Conservation (phyloP, 2,888 invertebrate genomes). For the Adineta ricciae region DNA sequence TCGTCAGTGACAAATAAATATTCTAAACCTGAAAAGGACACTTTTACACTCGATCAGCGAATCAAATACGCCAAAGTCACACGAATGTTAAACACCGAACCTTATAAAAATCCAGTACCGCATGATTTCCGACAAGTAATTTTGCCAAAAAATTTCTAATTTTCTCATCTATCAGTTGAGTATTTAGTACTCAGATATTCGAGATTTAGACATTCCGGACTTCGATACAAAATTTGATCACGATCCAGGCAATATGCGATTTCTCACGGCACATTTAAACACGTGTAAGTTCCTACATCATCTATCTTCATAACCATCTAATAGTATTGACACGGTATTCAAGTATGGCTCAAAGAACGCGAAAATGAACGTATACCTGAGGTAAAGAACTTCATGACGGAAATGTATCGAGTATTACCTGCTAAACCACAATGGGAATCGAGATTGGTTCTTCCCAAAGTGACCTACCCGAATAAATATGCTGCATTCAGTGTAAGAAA, state of each 20-base stretch:
- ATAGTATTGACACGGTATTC: neutral
- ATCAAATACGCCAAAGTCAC: neutral
- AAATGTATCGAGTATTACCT: slow-evolving; percentile 24
- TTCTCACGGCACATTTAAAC: neutral
- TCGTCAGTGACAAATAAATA: neutral
- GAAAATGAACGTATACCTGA: neutral
- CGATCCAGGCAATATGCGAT: neutral
- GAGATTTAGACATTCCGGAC: neutral
- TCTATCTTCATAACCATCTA: neutral
- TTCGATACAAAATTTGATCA: neutral
- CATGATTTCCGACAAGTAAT: slow-evolving; percentile 32
- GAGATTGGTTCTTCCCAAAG: slow-evolving; percentile 21
- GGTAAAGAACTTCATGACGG: neutral
- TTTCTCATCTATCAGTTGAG: neutral
- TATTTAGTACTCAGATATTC: neutral
- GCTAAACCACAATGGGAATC: slow-evolving; percentile 25
- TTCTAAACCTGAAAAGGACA: neutral
- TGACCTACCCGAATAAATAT: slow-evolving; percentile 26
- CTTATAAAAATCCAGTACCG: slow-evolving; percentile 28
- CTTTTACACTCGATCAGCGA: neutral
- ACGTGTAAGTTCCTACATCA: neutral
- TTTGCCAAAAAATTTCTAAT: neutral
- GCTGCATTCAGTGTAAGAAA: slow-evolving; percentile 3
- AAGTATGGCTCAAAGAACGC: slow-evolving; percentile 19
- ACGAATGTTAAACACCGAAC: neutral